Conservation (phyloP, 64 coral and sea anemone species). For the Montipora efflorescens region DNA sequence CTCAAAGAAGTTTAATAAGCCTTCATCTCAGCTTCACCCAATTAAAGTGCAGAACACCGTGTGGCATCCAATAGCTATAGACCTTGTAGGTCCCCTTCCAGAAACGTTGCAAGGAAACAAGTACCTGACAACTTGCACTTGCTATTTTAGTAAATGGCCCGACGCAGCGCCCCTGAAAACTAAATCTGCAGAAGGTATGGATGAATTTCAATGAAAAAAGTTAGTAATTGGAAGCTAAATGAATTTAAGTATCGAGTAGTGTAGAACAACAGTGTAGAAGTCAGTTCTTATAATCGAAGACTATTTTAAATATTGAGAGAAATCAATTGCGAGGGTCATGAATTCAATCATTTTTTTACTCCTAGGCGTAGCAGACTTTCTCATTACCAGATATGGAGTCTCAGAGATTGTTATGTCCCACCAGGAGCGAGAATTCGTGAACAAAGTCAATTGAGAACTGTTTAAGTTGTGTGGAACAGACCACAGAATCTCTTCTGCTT, state of each 20-base stretch:
- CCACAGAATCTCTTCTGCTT: neutral
- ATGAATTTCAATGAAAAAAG: constrained; percentile 7
- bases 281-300: neutral
- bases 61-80: too few species aligned
- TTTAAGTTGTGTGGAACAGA: neutral
- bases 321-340: neutral
- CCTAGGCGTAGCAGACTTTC: constrained; percentile 48
- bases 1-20: constrained; percentile 41
- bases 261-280: constrained; percentile 8
- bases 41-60: constrained; percentile 36
- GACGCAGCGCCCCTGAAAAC: constrained; percentile 21
- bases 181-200: constrained; percentile 40
- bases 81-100: constrained; percentile 8
- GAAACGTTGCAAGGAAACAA: neutral
- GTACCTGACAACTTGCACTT: constrained; percentile 56
- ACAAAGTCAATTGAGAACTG: too few species aligned
- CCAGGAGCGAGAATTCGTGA: neutral
- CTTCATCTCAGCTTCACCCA: constrained; percentile 41
- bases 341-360: constrained; percentile 18
- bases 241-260: constrained; percentile 14
- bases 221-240: constrained; percentile 7
- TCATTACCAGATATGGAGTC: constrained; percentile 39
- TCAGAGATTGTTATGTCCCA: neutral
- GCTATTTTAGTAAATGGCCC: constrained; percentile 74
- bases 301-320: neutral